Evolutionary conservation across 1,140 invertebrate genomes (phyloP), one percentile per base, ranked within the genome.

Genomic region (Leptopilina boulardi): DNA sequence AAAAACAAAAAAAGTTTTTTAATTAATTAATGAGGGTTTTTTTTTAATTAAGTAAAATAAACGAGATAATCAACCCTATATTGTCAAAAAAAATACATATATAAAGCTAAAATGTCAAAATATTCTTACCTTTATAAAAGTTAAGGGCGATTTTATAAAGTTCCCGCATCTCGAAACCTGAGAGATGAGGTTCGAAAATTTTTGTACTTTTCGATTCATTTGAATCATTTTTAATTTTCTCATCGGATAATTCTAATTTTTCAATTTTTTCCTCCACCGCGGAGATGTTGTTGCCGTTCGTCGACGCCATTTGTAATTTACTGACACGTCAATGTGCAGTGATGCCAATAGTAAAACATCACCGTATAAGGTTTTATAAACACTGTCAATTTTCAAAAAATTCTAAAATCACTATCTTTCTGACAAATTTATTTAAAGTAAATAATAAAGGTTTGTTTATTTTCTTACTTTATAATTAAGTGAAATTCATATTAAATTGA

Each of bases 121-220:
- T 30, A 2, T 18, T 80, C 86, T 87, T 92, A 97, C 97, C 96
- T 95, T 97, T 97, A 85, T 97, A 98, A 90, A 98, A 98, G 85
- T 93, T 94, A 26, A 97, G 89, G 21, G 96, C 96, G 76, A 98
- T 92, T 91, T 95, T 95, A 89, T 97, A 98, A n/a, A 98, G 93
- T 85, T 97, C 96, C 3, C 80, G 84, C 5, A 85, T 88, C 51
- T 91, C 89, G 34, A 91, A 91, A 19, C 89, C 90, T 19, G 87
- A 91, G 0, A 91, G 74, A 70, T 87, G 87, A 0, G 87, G 83
- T 54, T 89, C 87, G 51, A 85, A 81, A 5, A 71, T 79, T 9
- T 80, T 83, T 10, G 15, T 76, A 42, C 74, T 73, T 34, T 75
- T 72, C 2, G 19, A 13, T 6, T 59, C 13, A 71, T 79, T 44